Evolutionary conservation across 2,113 vertebrate species (phyloP), one percentile per base, ranked within the genome.

Genomic region (Solea solea): DNA sequence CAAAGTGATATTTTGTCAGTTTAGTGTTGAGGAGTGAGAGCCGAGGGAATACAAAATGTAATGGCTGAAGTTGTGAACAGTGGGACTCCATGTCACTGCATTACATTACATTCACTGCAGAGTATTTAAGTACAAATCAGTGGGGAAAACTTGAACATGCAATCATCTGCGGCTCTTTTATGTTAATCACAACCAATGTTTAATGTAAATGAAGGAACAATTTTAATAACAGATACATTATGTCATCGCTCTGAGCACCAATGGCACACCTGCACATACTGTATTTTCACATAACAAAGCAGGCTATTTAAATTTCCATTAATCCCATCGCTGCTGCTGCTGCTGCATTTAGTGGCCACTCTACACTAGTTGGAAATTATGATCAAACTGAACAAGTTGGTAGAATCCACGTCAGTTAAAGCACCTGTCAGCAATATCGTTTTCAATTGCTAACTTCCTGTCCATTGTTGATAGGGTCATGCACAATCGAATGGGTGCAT

Each of bases 1-100:
- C 70, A 86, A 82, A 88, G 62, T 70, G 59, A 81, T 78, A 68
- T 76, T 83, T 76, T 82, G 75, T 80, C 69, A 82, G 74, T 82
- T 88, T 79, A 81, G 54, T 62, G 51, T 40, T 69, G 78, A 78
- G 27, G 44, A 88, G 82, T 66, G 70, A 79, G 74, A 74, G 69
- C 69, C 40, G 27, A 13, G 76, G 83, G 80, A 83, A 80, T 72
- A 46, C 64, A 49, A 14, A 63, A 57, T 70, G 74, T 76, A 82
- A 86, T 84, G 56, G 66, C 54, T 63, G 54, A 62, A 69, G 56
- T 76, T 80, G 78, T 84, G 76, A 85, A 80, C 72, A 70, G 58
- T 54, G 52, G 48, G 61, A 80, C 65, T 72, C 54, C 27, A 56
- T 84, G 80, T 79, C 69, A 64, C 62, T 27, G 72, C 61, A 74